Base-by-base conservation (phyloP, 2,797 vertebrate species). In the Iguana delicatissima region DNA sequence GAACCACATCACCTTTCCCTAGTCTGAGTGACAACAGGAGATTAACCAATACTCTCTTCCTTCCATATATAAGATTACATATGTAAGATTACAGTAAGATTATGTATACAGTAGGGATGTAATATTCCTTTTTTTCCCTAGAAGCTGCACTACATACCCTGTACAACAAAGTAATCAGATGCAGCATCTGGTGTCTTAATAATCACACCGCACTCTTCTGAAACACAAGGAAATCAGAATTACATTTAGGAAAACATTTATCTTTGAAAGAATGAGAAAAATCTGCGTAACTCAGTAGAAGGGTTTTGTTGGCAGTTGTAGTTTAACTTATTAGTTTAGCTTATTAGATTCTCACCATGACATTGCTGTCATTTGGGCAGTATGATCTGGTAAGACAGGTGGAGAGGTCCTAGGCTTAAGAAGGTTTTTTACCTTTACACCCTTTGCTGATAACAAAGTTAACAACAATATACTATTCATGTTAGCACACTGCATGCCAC, bases 131-230 rank as follows among this genome's bases (percentile, higher is more conserved):
- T 69, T 69, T 22, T 35, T 80, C 42, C 42, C 12, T 3, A 3
- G 22, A 6, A 77, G 64, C 42, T 14, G 50, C 24, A 42, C 62
- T 85, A 95, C 97, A 91, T 95, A 98, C 98, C 97, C 62, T 92
- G 96, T 64, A 94, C 52, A 83, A 93, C 3, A 55, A 85, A 94
- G 94, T 92, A 93, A 84, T 98, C 97, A 24, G 96, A 50, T 92
- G 95, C 93, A 5, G 94, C 93, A 93, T 98, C 98, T 87, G 96
- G 85, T 32, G 98, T 98, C 97, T 98, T 99, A 89, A 99, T 99
- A 93, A 98, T 97, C n/a, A 99, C 97, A 0, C 98, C 98, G 90
- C 98, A 98, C 96, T 99, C 99, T 94, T 99, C 98, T 99, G 95
- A 92, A 95, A 97, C 55, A 87, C 57, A 96, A 94, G 95, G 8